A percentile compares a stretch with the other conserved stretches of the same genome.
Evolutionary conservation across 1,140 invertebrate species (phyloP).

Genomic region (Drosophila prosaltans): DNA sequence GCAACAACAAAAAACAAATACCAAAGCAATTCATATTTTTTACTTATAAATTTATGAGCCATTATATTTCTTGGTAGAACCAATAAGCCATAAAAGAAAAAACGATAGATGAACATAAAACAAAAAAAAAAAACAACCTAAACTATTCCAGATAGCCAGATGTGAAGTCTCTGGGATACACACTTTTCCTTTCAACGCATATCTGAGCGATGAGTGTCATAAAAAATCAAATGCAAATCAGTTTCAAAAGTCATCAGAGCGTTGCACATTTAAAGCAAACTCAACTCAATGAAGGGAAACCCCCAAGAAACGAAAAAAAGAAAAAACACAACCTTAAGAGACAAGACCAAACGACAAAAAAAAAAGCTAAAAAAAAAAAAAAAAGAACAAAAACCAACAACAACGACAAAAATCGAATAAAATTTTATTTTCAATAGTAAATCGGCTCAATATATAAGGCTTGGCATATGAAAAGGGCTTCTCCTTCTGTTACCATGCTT

Average conservation of each 20-base stretch:
- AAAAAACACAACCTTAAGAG: conserved; percentile 38
- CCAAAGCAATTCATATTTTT: conserved; percentile 33
- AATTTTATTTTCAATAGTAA: conserved; percentile 81
- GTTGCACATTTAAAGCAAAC: conserved; percentile 50
- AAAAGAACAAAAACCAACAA: too few species aligned
- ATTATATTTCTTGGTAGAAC: conserved; percentile 57
- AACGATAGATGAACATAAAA: not conserved
- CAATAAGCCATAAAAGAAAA: conserved; percentile 47
- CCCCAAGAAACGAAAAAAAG: conserved; percentile 38
- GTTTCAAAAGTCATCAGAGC: conserved; percentile 73
- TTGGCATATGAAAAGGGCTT: conserved; percentile 46
- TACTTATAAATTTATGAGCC: conserved; percentile 57
- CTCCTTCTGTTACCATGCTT: not conserved
- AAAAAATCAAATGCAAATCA: conserved; percentile 64
- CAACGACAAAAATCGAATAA: conserved; percentile 62
- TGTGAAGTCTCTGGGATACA: not conserved
- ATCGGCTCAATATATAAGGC: conserved; percentile 69
- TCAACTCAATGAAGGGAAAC: conserved; percentile 15
- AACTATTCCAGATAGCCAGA: conserved; percentile 4
- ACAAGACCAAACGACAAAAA: conserved; percentile 8
- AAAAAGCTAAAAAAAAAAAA: conserved; percentile 29
- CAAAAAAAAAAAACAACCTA: conserved; percentile 33
- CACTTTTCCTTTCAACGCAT: conserved; percentile 2
- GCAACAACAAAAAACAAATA: conserved; percentile 5
- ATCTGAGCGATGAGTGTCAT: conserved; percentile 49